These are phyloP conservation scores for Morbakka virulenta DNA, from an alignment of 30 jellyfish, hydroid and myxozoan species.

Conservation along the genomic window DNA sequence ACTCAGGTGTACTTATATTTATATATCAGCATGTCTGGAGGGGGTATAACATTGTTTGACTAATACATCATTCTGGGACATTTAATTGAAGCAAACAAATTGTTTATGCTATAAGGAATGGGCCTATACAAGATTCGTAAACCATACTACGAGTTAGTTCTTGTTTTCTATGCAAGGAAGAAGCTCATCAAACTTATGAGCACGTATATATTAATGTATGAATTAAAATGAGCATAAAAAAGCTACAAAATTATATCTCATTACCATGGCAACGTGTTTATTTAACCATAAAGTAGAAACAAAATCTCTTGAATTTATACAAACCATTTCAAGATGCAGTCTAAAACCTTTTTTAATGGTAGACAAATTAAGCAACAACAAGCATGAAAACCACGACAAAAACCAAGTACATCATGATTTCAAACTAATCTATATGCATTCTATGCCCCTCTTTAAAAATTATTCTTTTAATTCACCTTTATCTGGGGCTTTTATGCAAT, in stretches of 20 bases:
- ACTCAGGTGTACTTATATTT: not conserved
- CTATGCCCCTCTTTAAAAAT: no score
- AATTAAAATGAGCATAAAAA: not conserved
- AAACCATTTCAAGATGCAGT: not conserved
- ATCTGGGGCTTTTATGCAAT: no score
- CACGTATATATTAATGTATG: not conserved
- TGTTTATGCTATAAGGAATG: no score
- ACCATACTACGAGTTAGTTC: not conserved
- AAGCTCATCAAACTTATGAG: not conserved
- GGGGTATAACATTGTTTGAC: no score
- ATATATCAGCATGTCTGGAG: no score
- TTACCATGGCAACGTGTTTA: not conserved
- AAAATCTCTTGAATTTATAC: not conserved
- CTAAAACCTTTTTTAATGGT: not conserved
- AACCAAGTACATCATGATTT: no score
- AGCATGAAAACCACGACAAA: not conserved
- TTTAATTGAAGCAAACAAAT: no score
- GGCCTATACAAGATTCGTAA: no score
- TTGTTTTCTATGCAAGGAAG: not conserved
- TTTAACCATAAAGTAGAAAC: not conserved
- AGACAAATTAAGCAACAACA: not conserved
- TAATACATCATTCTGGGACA: no score
- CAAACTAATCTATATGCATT: no score
- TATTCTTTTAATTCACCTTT: no score
- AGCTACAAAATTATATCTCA: not conserved